Evolutionary conservation across 2,113 vertebrate genomes (phyloP).

Genomic region (Oenanthe oenanthe): DNA sequence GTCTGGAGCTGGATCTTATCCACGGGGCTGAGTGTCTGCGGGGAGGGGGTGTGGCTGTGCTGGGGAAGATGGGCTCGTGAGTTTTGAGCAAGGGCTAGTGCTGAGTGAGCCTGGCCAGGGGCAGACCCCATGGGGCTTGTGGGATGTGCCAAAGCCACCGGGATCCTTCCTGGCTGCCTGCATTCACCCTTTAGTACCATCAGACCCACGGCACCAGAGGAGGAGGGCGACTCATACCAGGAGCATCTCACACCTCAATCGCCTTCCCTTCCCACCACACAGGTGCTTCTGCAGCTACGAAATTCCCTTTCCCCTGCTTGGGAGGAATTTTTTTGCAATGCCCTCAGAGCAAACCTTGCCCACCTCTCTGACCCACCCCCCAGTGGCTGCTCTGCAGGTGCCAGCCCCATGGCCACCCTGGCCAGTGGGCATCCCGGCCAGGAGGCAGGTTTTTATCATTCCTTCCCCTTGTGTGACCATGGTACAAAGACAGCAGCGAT

Average conservation of each 20-base stretch:
- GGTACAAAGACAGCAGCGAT: background rate
- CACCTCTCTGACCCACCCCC: too few species aligned
- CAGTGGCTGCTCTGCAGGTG: rapidly evolving
- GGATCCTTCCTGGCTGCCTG: background rate
- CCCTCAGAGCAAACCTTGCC: background rate
- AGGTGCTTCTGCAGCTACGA: background rate
- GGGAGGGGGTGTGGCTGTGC: background rate
- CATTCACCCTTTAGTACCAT: background rate
- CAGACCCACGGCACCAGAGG: rapidly evolving
- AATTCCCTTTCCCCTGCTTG: rapidly evolving
- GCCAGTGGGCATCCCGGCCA: background rate
- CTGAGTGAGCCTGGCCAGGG: background rate
- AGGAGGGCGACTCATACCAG: background rate
- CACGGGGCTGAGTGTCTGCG: background rate
- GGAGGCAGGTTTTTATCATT: background rate
- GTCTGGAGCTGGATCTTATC: background rate
- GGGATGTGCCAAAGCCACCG: background rate
- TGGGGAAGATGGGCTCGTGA: background rate
- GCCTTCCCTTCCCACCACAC: rapidly evolving
- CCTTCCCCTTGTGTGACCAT: background rate
- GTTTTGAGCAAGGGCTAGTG: background rate
- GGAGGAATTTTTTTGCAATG: background rate
- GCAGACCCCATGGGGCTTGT: background rate
- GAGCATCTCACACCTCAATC: background rate
- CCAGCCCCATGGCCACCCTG: background rate